These are phyloP conservation scores for Netelia inedita DNA, from an alignment of 2,888 invertebrate species.

Conservation along the genomic window DNA sequence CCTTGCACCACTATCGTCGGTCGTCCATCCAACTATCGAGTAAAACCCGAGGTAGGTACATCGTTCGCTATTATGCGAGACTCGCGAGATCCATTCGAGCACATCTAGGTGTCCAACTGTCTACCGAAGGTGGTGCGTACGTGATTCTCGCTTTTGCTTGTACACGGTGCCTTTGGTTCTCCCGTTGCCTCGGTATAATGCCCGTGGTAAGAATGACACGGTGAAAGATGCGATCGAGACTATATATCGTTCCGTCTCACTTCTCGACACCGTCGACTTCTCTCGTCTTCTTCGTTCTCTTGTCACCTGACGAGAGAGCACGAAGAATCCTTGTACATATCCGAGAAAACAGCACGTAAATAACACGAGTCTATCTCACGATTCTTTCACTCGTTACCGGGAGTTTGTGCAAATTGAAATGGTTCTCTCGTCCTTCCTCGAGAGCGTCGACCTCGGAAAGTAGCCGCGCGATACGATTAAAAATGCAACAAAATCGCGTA, in stretches of 20 bases:
- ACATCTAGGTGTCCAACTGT: conserved; percentile 66
- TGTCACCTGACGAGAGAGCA: conserved; percentile 10
- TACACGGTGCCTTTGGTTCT: conserved; percentile 6
- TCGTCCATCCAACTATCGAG: conserved; percentile 57
- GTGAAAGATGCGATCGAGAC: not conserved
- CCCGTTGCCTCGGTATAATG: not conserved
- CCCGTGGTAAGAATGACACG: not conserved
- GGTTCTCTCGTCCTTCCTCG: conserved; percentile 5
- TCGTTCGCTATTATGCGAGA: conserved; percentile 44
- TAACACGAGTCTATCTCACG: not conserved
- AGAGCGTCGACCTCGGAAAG: not conserved
- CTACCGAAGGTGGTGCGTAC: conserved; percentile 58
- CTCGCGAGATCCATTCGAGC: conserved; percentile 55
- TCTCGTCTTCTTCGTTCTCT: conserved; percentile 26
- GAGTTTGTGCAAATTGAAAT: conserved; percentile 41
- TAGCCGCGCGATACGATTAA: too few species aligned
- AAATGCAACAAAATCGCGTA: too few species aligned
- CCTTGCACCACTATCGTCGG: conserved; percentile 14
- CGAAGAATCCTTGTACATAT: not conserved
- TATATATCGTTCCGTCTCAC: not conserved
- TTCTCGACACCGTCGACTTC: not conserved
- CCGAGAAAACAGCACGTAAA: not conserved
- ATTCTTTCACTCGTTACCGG: conserved; percentile 30
- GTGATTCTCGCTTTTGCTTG: conserved; percentile 50
- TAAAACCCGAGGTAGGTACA: conserved; percentile 33